Conservation (phyloP, 2,888 invertebrate species). For the Diploptera punctata region DNA sequence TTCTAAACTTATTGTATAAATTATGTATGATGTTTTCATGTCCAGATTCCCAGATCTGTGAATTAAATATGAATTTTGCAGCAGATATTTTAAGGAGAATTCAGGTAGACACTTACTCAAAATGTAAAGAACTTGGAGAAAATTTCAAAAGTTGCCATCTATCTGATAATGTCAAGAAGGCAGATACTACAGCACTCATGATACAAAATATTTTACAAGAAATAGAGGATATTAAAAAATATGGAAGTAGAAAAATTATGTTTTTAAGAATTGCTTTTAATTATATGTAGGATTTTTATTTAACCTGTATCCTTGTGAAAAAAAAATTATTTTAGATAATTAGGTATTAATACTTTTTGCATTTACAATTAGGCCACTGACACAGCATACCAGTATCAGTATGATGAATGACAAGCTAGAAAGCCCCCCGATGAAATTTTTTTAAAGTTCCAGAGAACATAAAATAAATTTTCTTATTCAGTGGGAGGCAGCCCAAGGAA, state of each 20-base stretch:
- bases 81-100: neutral
- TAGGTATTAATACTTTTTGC: neutral
- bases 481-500: neutral
- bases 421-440: neutral
- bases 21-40: neutral
- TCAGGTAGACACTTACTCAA: neutral
- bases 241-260: neutral
- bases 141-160: neutral
- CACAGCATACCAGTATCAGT: neutral
- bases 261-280: neutral
- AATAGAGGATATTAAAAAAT: neutral
- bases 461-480: neutral
- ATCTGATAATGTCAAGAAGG: neutral
- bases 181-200: neutral
- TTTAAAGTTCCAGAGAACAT: neutral
- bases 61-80: neutral
- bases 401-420: neutral
- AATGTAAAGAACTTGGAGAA: neutral
- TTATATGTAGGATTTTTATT: neutral
- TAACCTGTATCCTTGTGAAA: neutral
- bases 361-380: neutral
- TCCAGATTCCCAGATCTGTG: neutral
- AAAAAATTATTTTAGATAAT: neutral
- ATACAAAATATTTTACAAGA: neutral
- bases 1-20: neutral